Conservation (phyloP, 2,113 vertebrate genomes). For the Eptesicus fuscus region DNA sequence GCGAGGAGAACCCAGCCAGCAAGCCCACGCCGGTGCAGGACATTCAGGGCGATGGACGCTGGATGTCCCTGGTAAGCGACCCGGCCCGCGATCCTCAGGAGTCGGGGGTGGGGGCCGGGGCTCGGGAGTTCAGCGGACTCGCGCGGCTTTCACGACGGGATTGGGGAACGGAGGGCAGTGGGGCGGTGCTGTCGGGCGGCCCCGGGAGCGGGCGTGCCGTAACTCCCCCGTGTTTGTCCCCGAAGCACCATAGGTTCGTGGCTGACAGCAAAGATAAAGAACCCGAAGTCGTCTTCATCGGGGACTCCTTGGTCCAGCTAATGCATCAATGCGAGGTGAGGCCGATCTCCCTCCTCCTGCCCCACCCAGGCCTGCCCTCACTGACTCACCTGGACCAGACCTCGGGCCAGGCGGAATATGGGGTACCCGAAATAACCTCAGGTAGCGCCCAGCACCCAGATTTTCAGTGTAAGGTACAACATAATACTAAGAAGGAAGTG, state of each 20-base stretch:
- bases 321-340: conserved; percentile 92
- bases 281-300: conserved; percentile 91
- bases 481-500: neutral
- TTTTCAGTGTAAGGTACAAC: neutral
- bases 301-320: conserved; percentile 90
- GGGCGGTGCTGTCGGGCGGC: neutral
- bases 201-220: neutral
- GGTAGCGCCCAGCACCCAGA: neutral
- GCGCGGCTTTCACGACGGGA: neutral
- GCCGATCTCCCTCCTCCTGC: neutral
- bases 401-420: neutral
- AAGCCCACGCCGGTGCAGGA: conserved; percentile 86
- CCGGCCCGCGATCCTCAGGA: neutral
- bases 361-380: neutral
- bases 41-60: conserved; percentile 89
- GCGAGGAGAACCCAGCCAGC: conserved; percentile 89
- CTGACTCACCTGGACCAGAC: neutral
- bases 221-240: neutral
- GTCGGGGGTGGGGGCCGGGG: neutral
- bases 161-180: neutral
- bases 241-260: conserved; percentile 90
- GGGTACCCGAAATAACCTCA: neutral
- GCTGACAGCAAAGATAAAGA: conserved; percentile 92
- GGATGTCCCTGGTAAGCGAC: conserved; percentile 91
- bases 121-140: neutral